Evolutionary conservation across 2,797 vertebrate species (phyloP), one percentile per base, ranked within the genome.

Genomic region (Urophycis tenuis): DNA sequence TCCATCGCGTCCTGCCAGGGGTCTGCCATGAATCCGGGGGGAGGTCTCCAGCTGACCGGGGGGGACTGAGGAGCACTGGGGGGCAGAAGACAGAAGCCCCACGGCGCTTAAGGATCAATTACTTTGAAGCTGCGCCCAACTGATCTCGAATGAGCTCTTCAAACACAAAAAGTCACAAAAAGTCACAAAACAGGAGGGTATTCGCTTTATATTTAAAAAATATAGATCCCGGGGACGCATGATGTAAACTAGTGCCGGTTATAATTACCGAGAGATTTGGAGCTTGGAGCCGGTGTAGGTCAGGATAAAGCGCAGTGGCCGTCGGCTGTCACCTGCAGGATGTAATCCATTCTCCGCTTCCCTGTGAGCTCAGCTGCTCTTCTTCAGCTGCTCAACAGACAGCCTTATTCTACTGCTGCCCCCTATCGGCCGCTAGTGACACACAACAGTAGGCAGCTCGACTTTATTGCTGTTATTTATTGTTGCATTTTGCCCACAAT

Each of bases 1-100:
- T 98, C 95, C 95, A 98, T 95, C 83, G 93, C 95, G 32, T 91
- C 91, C 87, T 95, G 94, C 95, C 96, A 97, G 49, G 84, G 85
- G 83, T 96, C 95, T 3, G 92, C 82, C 96, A 97, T 97, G 73
- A 22, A 7, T n/a, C n/a, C 53, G 53, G n/a, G 53, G 7, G 22
- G 9, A n/a, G 53, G 53, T 60, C 53, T 60, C n/a, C 53, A 60
- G 6, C 8, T 60, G 3, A 53, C 45, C 45, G 45, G 3, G n/a
- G n/a, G n/a, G n/a, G n/a, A n/a, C n/a, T n/a, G n/a, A 53, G 45
- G 22, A 53, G 19, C 17, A 19, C 45, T 53, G 17, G 1, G 19
- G 19, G 45, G 19, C 45, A 53, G 45, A n/a, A n/a, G n/a, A 53
- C 19, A 53, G 4, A 53, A 53, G 8, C 39, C 12, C 39, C 35